Evolutionary conservation across 2,888 invertebrate species (phyloP).

Genomic region (Muschampia plurimacula): DNA sequence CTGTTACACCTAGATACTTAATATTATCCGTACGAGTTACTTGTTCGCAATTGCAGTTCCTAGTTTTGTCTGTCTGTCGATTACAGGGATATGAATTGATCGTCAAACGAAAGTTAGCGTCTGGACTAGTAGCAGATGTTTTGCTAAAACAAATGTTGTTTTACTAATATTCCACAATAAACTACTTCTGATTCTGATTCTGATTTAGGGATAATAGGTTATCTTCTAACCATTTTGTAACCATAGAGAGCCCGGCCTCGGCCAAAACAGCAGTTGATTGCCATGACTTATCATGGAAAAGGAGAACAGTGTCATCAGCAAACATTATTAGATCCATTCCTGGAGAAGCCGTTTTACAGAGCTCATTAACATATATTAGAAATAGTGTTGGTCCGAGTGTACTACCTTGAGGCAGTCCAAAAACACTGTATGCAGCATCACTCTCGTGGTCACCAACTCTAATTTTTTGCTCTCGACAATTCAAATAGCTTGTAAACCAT

Average conservation of each 20-base stretch:
- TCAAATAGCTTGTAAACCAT: neutral
- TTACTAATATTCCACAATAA: neutral
- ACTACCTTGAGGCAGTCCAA: slow-evolving; percentile 3
- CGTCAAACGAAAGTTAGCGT: too few relatives aligned
- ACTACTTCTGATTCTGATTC: too few relatives aligned
- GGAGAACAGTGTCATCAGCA: neutral
- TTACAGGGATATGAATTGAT: neutral
- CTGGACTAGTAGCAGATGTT: too few relatives aligned
- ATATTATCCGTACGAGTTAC: slow-evolving; percentile 1
- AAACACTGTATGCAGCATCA: neutral
- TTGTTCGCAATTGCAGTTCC: neutral
- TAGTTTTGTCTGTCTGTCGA: neutral
- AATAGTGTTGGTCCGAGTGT: neutral
- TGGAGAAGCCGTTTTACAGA: neutral
- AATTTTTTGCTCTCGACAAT: neutral
- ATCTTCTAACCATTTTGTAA: neutral
- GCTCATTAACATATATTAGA: neutral
- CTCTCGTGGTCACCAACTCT: neutral
- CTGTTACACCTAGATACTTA: neutral
- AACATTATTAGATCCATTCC: neutral
- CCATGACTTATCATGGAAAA: neutral
- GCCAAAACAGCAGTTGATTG: neutral
- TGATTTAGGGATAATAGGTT: neutral
- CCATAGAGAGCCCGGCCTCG: neutral
- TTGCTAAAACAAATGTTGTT: neutral